Evolutionary conservation across 1,140 invertebrate genomes (phyloP).

Genomic region (Drosophila pandora): DNA sequence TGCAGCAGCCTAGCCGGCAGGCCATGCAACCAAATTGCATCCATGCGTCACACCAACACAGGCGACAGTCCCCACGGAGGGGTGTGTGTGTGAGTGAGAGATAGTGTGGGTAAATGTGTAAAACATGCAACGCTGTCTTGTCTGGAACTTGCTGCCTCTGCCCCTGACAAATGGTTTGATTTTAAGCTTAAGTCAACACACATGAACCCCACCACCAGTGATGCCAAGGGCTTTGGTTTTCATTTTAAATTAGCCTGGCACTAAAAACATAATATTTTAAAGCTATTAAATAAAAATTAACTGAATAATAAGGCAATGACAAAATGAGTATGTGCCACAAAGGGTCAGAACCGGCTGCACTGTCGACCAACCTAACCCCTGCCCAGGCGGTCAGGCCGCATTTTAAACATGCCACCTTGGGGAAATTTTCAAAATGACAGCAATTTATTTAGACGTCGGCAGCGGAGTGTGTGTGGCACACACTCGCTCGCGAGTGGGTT

Average conservation of each 20-base stretch:
- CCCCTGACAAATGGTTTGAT: conserved; percentile 77
- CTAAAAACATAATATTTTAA: neutral
- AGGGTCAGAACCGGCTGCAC: conserved; percentile 1
- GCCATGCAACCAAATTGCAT: conserved; percentile 65
- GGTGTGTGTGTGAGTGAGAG: conserved; percentile 13
- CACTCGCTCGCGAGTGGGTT: conserved; percentile 3
- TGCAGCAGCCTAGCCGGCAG: conserved; percentile 66
- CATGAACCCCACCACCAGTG: conserved; percentile 23
- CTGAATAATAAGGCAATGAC: neutral
- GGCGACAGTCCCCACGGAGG: conserved; percentile 4
- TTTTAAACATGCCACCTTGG: conserved; percentile 74
- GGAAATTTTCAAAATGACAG: conserved; percentile 79
- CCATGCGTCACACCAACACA: conserved; percentile 64
- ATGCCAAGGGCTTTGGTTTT: neutral
- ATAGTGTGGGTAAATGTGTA: conserved; percentile 51
- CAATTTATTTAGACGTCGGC: conserved; percentile 75
- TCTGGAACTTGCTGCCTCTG: conserved; percentile 50
- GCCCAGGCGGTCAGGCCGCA: conserved; percentile 17
- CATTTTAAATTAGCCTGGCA: no score
- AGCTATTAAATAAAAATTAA: neutral
- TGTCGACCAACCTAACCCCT: conserved; percentile 28
- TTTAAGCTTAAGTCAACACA: conserved; percentile 73
- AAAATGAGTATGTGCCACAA: neutral
- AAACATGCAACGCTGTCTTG: conserved; percentile 77
- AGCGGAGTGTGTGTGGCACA: conserved; percentile 10